phyloP scores from a whole-genome alignment of 2,888 invertebrate species.

The Tubulanus polymorphus region DNA sequence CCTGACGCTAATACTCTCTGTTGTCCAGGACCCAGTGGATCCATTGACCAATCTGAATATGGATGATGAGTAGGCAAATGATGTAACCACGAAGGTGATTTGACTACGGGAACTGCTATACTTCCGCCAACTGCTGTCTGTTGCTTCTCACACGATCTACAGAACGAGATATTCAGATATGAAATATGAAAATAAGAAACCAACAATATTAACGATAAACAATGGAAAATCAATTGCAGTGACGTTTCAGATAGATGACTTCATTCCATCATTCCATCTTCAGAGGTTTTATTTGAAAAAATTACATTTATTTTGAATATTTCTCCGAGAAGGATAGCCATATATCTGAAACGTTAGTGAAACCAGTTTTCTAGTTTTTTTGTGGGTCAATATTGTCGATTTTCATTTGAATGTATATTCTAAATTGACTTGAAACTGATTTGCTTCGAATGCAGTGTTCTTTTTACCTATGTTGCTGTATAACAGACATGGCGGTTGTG shows the following conservation, averaged over 20 bases:
- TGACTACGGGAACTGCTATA: constrained; percentile 43
- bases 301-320: too few relatives aligned
- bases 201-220: neutral
- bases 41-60: constrained; percentile 5
- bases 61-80: constrained; percentile 27
- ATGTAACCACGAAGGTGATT: constrained; percentile 37
- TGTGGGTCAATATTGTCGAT: too few relatives aligned
- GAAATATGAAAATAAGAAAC: constrained; percentile 8
- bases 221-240: neutral
- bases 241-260: neutral
- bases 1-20: too few relatives aligned
- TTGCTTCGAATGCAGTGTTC: too few relatives aligned
- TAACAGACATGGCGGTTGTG: constrained; percentile 39
- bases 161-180: neutral
- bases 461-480: constrained; percentile 33
- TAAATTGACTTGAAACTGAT: constrained; percentile 26
- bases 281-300: too few relatives aligned
- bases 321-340: too few relatives aligned
- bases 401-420: neutral
- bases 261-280: neutral
- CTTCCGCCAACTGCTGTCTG: constrained; percentile 24
- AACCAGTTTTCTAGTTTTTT: too few relatives aligned
- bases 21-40: too few relatives aligned
- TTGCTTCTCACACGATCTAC: constrained; percentile 41
- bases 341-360: too few relatives aligned